Base-by-base conservation (phyloP, 2,888 invertebrate genomes). In the Tineola bisselliella region DNA sequence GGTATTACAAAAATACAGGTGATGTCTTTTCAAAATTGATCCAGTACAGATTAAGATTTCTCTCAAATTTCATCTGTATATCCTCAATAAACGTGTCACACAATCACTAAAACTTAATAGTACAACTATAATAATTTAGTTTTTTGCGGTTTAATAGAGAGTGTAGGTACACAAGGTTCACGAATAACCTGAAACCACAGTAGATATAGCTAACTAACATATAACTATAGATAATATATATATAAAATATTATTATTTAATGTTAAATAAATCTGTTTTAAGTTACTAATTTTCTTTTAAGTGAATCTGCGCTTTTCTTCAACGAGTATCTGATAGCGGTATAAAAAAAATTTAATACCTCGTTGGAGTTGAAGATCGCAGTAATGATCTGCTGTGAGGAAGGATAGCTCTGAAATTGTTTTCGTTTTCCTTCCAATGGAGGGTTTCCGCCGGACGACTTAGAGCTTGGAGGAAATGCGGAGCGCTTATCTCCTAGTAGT, bases 331-430 rank as follows among this genome's bases (percentile, higher is more conserved):
- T 69, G 73, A 73, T 72, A 71, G 69, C 66, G 63, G 66, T 70
- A 70, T 68, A 33, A 57, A 61, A 59, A 59, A 69, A 71, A 73
- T 76, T 73, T 72, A 72, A 73, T 73, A 71, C 72, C 68, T 68
- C 69, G 68, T 70, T 66, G 67, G 69, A 72, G 72, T 72, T 74
- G 70, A 69, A 76, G 74, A 77, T 76, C 71, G 66, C 72, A 69
- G 74, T 78, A 80, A 79, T 79, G 78, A 79, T 79, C 77, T 75
- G 70, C 70, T 67, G 72, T 64, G 69, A 68, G 68, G 69, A 68
- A 68, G 66, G 69, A 75, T 74, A 72, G 75, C 69, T 71, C 69
- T 72, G 72, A 74, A 74, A 79, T 78, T 77, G 75, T 80, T 79
- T 80, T 78, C 72, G 70, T 77, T 77, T 76, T 76, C 70, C 69